Base-by-base conservation (phyloP, 2,113 vertebrate genomes). In the Sapayoa aenigma region DNA sequence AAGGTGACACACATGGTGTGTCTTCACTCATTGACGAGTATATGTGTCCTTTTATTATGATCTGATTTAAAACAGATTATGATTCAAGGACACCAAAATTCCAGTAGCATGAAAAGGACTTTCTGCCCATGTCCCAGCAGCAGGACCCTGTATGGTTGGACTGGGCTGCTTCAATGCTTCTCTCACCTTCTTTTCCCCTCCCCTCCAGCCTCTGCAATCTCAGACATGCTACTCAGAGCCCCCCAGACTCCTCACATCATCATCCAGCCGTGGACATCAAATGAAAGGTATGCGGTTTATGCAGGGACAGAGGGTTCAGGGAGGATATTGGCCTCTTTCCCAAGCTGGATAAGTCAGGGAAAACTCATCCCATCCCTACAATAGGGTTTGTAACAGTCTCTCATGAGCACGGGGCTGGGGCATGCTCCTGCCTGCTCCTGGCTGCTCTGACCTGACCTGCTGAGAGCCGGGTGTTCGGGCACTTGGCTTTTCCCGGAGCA, bases 211-310 rank as follows among this genome's bases (percentile, higher is more conserved):
- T 46, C 71, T 27, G 15, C 37, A 27, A 5, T n/a, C 41, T 33
- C 50, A 69, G 63, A 20, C 1, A 2, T 1, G 2, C 15, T 71
- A 1, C n/a, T 68, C 30, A 31, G 53, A 66, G 56, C 12, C 2
- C 5, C 24, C 42, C 56, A 58, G 7, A 17, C 23, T 49, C 12
- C 31, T 41, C 49, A 5, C 39, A 8, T 14, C 3, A 2, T 28
- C 75, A 23, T 47, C 27, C 80, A 47, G 30, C 31, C 68, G 20
- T 3, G 9, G n/a, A 35, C 24, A 42, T 7, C 22, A 80, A 63
- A 66, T 12, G 41, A 62, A 79, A 76, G 9, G 2, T 33, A 0
- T 17, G 12, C 11, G 18, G 31, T 83, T 84, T 85, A 20, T 11
- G 21, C 41, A 68, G 52, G 68, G 50, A 53, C 18, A 55, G 39